phyloP scores from a whole-genome alignment of 2,888 invertebrate species.

The Pasiphila rectangulata region DNA sequence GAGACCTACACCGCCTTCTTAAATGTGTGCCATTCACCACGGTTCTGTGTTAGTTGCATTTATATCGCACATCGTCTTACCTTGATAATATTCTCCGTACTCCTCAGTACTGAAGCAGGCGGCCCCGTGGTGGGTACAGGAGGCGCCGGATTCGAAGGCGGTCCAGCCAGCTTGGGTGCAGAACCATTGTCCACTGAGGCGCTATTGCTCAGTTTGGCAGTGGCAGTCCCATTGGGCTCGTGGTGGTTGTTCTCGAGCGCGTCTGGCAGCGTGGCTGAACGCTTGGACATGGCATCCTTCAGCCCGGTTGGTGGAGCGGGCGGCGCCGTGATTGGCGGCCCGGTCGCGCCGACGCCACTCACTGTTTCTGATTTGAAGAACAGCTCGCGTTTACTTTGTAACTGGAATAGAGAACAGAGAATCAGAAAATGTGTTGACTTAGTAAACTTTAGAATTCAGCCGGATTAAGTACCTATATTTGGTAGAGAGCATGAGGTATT shows the following conservation, averaged over 20 bases:
- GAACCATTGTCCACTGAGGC: conserved; percentile 59
- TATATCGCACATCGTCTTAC: conserved; percentile 36
- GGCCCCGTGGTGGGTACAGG: conserved; percentile 64
- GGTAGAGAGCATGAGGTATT: too few species aligned
- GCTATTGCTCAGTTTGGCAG: conserved; percentile 67
- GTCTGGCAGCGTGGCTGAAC: conserved; percentile 69
- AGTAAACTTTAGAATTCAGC: neutral
- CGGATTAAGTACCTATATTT: too few species aligned
- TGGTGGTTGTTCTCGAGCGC: conserved; percentile 73
- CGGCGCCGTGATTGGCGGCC: conserved; percentile 63
- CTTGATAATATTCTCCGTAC: conserved; percentile 75
- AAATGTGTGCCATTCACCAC: too few species aligned
- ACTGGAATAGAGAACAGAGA: conserved; percentile 70
- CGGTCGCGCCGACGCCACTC: conserved; percentile 72
- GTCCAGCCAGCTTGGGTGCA: conserved; percentile 65
- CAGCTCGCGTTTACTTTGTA: conserved; percentile 92
- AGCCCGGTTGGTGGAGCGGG: conserved; percentile 77
- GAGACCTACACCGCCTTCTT: too few species aligned
- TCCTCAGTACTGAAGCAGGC: conserved; percentile 52
- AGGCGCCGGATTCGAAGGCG: conserved; percentile 72
- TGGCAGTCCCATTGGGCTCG: conserved; percentile 69
- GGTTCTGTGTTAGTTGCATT: too few species aligned
- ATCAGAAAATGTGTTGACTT: neutral
- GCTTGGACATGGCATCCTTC: conserved; percentile 74
- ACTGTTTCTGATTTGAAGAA: conserved; percentile 89